phyloP scores from a whole-genome alignment of 2,888 invertebrate species.

The Serrognathus titanus region DNA sequence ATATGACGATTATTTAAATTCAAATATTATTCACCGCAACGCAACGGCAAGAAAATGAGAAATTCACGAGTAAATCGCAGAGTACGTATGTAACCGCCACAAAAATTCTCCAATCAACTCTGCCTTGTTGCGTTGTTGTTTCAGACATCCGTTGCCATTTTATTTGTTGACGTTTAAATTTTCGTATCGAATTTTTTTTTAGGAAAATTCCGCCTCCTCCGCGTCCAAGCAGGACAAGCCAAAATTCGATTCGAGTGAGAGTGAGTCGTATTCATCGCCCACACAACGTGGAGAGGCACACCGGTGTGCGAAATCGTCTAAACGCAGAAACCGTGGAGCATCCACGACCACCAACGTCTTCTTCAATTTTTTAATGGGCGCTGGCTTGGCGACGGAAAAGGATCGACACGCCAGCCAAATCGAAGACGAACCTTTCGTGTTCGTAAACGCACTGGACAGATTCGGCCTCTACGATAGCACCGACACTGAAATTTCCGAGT shows the following conservation, averaged over 20 bases:
- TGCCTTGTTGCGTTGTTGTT: too few relatives aligned
- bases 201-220: conserved; percentile 17
- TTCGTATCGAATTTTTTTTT: conserved; percentile 21
- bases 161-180: conserved; percentile 16
- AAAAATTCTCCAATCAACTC: too few relatives aligned
- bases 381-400: conserved; percentile 5
- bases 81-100: too few relatives aligned
- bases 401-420: background rate
- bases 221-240: conserved; percentile 3
- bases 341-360: conserved; percentile 4
- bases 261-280: conserved; percentile 10
- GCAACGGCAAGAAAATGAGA: too few relatives aligned
- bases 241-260: conserved; percentile 20
- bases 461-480: conserved; percentile 20
- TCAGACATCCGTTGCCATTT: background rate
- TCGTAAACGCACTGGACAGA: conserved; percentile 5
- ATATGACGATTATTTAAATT: too few relatives aligned
- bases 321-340: conserved; percentile 5
- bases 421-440: conserved; percentile 3
- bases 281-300: background rate
- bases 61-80: too few relatives aligned
- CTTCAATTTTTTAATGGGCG: conserved; percentile 18
- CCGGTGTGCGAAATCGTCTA: background rate
- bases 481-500: conserved; percentile 20
- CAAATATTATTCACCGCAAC: too few relatives aligned